Percentiles rank a stretch among this genome's conserved stretches.
phyloP scores from a whole-genome alignment of 2,797 vertebrate genomes.

The Sarcoramphus papa region DNA sequence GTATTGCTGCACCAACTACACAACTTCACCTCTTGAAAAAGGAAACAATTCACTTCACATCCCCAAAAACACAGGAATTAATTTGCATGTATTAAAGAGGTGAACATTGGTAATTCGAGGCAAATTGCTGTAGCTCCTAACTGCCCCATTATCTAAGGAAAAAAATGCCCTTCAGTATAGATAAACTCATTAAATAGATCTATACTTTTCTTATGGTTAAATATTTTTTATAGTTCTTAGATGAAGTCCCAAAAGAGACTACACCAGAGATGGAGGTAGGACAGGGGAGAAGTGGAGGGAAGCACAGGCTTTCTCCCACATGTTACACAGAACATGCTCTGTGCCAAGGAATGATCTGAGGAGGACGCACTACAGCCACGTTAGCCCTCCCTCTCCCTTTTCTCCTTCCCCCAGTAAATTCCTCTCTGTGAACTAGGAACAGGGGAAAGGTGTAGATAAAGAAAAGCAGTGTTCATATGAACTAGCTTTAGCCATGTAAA shows the following conservation, averaged over 20 bases:
- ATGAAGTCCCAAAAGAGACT: background rate
- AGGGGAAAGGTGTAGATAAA: background rate
- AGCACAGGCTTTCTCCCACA: background rate
- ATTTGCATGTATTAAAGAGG: background rate
- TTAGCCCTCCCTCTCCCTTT: background rate
- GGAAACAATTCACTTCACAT: background rate
- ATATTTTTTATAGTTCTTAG: background rate
- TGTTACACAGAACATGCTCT: background rate
- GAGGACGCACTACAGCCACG: background rate
- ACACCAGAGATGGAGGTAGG: background rate
- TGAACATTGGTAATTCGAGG: background rate
- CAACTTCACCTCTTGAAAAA: background rate
- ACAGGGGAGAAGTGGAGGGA: background rate
- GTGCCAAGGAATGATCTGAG: background rate
- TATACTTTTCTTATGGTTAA: background rate
- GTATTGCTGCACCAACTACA: background rate
- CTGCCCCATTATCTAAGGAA: background rate
- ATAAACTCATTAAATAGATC: background rate
- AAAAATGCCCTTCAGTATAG: background rate
- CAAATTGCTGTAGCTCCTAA: background rate
- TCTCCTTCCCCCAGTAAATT: background rate
- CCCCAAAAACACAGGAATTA: background rate
- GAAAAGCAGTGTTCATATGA: background rate
- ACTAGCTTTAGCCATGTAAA: background rate
- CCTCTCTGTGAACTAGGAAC: background rate